Conservation (phyloP, 2,888 invertebrate genomes). For the Polydrusus pterygomalis region DNA sequence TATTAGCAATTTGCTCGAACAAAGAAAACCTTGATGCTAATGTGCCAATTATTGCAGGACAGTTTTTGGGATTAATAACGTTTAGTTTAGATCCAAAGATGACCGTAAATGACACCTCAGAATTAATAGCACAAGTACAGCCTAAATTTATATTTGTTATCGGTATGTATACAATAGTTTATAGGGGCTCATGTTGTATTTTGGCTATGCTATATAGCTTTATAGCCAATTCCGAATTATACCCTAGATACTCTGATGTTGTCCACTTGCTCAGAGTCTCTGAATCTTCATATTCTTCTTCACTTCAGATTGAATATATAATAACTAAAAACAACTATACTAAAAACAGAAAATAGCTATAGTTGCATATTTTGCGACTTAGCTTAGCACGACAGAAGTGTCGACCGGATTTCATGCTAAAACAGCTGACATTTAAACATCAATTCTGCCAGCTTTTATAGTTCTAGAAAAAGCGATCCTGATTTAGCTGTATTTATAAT, state of each 20-base stretch:
- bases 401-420: background rate
- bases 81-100: constrained; percentile 26
- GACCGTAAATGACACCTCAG: constrained; percentile 10
- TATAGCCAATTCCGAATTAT: too few species aligned
- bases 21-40: constrained; percentile 37
- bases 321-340: background rate
- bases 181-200: too few species aligned
- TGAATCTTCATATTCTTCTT: too few species aligned
- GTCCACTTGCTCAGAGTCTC: too few species aligned
- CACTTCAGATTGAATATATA: too few species aligned
- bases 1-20: constrained; percentile 37
- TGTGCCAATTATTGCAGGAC: constrained; percentile 36
- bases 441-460: background rate
- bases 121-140: constrained; percentile 34
- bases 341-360: background rate
- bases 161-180: too few species aligned
- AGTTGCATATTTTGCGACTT: background rate
- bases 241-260: too few species aligned
- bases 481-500: background rate
- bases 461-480: background rate
- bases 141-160: constrained; percentile 42
- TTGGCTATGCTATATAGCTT: too few species aligned
- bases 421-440: background rate
- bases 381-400: background rate
- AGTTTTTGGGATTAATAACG: constrained; percentile 32